A percentile compares a stretch with the other conserved stretches of the same genome.
These are phyloP conservation scores for Hippoglossus hippoglossus DNA, from an alignment of 2,797 vertebrate genomes.

Conservation along the genomic window DNA sequence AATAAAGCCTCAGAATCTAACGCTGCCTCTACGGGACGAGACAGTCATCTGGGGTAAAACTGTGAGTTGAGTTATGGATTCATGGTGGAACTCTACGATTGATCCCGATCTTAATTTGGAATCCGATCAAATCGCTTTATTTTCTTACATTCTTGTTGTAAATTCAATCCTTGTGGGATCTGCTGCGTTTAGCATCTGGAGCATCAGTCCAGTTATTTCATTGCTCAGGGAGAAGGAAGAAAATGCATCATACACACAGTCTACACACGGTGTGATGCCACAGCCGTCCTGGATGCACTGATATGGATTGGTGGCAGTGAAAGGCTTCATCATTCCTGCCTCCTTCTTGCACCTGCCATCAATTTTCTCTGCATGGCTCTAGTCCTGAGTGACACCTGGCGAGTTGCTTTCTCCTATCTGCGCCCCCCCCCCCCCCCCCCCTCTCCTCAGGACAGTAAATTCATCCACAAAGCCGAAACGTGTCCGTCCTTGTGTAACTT, in stretches of 20 bases:
- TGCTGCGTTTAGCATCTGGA: conserved; percentile 30
- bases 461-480: conserved; percentile 40
- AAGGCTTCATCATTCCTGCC: conserved; percentile 76
- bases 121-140: conserved; percentile 26
- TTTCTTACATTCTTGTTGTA: not conserved
- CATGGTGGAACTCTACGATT: not conserved
- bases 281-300: conserved; percentile 49
- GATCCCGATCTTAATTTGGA: conserved; percentile 36
- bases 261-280: conserved; percentile 41
- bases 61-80: conserved; percentile 20
- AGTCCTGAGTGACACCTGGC: conserved; percentile 73
- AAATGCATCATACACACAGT: not conserved
- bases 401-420: conserved; percentile 60
- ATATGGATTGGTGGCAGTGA: conserved; percentile 69
- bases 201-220: conserved; percentile 22
- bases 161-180: not conserved
- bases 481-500: conserved; percentile 56
- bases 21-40: not conserved
- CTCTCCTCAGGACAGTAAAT: conserved; percentile 56
- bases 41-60: not conserved
- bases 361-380: conserved; percentile 68
- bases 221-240: conserved; percentile 27
- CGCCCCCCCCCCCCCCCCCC: conserved; percentile 22
- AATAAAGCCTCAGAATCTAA: not conserved
- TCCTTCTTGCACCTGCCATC: conserved; percentile 68